phyloP scores from a whole-genome alignment of 1,140 invertebrate species.

The Tetramorium alpestre region DNA sequence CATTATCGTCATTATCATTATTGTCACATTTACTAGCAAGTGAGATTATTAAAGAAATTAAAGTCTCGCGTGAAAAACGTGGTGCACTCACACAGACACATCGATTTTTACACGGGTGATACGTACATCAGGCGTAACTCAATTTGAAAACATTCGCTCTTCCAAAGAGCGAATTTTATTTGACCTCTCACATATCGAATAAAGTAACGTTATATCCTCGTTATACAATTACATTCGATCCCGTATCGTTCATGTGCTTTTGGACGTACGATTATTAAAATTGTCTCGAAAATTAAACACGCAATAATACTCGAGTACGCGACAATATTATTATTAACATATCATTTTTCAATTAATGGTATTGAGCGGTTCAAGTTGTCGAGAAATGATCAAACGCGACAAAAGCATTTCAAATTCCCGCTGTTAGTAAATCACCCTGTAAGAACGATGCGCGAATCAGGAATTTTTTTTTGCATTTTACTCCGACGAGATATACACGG shows the following conservation, averaged over 20 bases:
- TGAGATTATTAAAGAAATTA: slow-evolving; percentile 28
- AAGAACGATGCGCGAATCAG: slow-evolving; percentile 39
- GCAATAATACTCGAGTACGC: not conserved
- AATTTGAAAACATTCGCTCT: not conserved
- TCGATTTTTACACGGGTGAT: slow-evolving; percentile 54
- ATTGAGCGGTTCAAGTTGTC: not conserved
- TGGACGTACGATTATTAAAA: not conserved
- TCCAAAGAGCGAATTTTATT: not conserved
- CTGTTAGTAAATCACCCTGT: slow-evolving; percentile 2
- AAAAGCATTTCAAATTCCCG: not conserved
- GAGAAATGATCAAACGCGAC: not conserved
- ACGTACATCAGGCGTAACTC: not conserved
- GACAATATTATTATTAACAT: slow-evolving; percentile 3
- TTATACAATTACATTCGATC: not conserved
- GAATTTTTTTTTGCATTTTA: not conserved
- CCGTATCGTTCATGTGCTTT: not conserved
- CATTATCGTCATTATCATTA: slow-evolving; percentile 29
- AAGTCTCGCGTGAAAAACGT: slow-evolving; percentile 45
- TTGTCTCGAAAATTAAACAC: not conserved
- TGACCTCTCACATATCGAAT: not conserved
- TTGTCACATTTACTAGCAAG: slow-evolving; percentile 52
- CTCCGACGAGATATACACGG: not conserved
- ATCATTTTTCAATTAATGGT: not conserved
- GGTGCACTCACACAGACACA: slow-evolving; percentile 53
- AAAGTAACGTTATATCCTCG: not conserved